Evolutionary conservation across 2,797 vertebrate species (phyloP), one percentile per base, ranked within the genome.

Genomic region (Gadopsis bispinosus): DNA sequence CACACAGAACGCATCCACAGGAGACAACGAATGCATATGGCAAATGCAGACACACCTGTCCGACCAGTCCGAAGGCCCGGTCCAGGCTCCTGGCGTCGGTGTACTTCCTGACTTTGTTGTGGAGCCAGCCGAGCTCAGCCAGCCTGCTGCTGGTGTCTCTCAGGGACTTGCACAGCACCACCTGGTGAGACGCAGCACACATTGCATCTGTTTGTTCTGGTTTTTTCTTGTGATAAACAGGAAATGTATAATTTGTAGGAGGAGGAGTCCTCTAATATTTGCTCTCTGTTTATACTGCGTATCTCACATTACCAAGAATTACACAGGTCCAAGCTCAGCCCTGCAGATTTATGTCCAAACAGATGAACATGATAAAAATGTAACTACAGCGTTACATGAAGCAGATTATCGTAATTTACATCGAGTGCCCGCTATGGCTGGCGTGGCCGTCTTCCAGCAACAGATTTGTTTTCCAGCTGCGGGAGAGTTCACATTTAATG

Each of bases 41-140:
- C 9, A 17, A 45, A 17, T 82, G 3, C 45, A 29, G 7, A 74
- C 89, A 2, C 92, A 99, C 98, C 97, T 99, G 98, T 78, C 98
- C 97, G 1, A 99, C 98, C 45, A 99, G 93, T 69, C 98, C 98
- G 73, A 99, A 98, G 0, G 98, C 97, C 50, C 97, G 96, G 92
- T 99, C 98, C 10, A 99, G 93, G 80, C 97, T 97, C 76, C 97
- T 95, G 85, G 97, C 96, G 78, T 99, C 98, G 0, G 97, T 97
- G 61, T 98, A 99, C 87, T 97, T 99, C 71, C 97, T 95, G 87
- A 99, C 96, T 95, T 99, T 99, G 91, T 99, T 99, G 93, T 99
- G 98, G 45, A 99, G 93, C 98, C 98, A 99, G 9, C 98, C 98
- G 47, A 99, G 87, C 85, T 99, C 98, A 0, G 97, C 95, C 75